phyloP scores from a whole-genome alignment of 1,140 invertebrate species.

The Camponotus vicinus region DNA sequence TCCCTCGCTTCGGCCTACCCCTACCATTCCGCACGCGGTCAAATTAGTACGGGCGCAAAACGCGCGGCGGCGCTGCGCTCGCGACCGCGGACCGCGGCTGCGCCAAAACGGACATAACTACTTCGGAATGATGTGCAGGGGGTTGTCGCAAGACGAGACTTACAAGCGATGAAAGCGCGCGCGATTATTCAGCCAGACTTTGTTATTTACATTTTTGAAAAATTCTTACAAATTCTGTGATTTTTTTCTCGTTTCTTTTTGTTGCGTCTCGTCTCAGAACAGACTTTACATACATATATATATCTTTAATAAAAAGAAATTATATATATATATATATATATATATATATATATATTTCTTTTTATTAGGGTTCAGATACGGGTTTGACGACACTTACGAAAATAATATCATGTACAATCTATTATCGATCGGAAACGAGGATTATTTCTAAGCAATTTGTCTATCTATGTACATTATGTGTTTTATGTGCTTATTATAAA shows the following conservation, averaged over 20 bases:
- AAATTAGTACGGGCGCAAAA: slow-evolving; percentile 35
- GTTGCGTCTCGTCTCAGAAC: too few species aligned
- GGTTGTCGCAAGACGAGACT: neutral
- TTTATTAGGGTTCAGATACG: too few species aligned
- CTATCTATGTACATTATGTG: neutral
- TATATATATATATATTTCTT: too few species aligned
- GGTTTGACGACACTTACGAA: neutral
- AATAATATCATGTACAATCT: neutral
- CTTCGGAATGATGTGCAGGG: slow-evolving; percentile 1
- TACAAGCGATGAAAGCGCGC: neutral
- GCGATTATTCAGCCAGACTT: slow-evolving; percentile 4
- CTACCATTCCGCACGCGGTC: slow-evolving; percentile 41
- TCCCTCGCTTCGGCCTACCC: slow-evolving; percentile 71
- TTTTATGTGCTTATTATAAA: neutral
- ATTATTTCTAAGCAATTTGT: neutral
- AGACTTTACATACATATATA: too few species aligned
- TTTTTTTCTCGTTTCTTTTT: too few species aligned
- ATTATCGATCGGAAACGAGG: neutral
- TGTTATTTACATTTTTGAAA: neutral
- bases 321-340: too few species aligned
- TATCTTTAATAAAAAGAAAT: too few species aligned
- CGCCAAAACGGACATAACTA: slow-evolving; percentile 58
- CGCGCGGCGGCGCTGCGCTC: slow-evolving; percentile 5
- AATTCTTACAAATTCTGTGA: neutral
- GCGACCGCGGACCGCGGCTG: slow-evolving; percentile 13